Percentiles rank a stretch among this genome's conserved stretches.
These are phyloP conservation scores for Zeugodacus cucurbitae DNA, from an alignment of 1,140 invertebrate genomes.

Conservation along the genomic window DNA sequence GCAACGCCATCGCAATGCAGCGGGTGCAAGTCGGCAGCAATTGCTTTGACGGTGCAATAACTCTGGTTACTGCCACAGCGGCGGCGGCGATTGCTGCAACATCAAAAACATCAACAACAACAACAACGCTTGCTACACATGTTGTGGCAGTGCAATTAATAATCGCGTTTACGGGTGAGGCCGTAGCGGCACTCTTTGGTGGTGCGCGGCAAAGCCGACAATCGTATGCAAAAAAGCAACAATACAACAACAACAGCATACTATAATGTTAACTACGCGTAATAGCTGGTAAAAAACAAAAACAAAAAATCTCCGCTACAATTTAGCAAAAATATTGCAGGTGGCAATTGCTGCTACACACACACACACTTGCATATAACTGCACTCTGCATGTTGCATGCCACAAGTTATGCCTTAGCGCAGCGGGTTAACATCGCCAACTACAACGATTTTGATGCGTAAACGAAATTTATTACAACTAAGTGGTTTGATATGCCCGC, in stretches of 20 bases:
- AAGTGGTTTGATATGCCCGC: neutral
- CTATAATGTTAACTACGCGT: constrained; percentile 40
- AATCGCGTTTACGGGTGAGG: constrained; percentile 26
- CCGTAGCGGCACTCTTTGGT: neutral
- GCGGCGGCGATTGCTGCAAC: neutral
- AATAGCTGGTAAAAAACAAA: neutral
- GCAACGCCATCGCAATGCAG: neutral
- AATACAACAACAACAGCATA: constrained; percentile 22
- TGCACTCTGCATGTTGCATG: neutral
- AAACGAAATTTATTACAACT: constrained; percentile 2
- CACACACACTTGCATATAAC: neutral
- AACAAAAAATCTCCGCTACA: neutral
- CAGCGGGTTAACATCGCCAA: neutral
- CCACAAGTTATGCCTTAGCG: neutral
- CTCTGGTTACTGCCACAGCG: neutral
- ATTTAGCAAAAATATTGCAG: constrained; percentile 24
- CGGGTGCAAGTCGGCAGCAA: neutral
- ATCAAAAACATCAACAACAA: constrained; percentile 33
- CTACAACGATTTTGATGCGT: neutral
- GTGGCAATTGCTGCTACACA: constrained; percentile 1
- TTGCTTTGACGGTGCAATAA: constrained; percentile 26
- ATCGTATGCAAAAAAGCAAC: neutral
- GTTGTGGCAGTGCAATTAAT: constrained; percentile 40
- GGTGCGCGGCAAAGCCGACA: neutral
- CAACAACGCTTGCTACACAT: constrained; percentile 2